Evolutionary conservation across 2,888 invertebrate genomes (phyloP).

Genomic region (Acronicta alni): DNA sequence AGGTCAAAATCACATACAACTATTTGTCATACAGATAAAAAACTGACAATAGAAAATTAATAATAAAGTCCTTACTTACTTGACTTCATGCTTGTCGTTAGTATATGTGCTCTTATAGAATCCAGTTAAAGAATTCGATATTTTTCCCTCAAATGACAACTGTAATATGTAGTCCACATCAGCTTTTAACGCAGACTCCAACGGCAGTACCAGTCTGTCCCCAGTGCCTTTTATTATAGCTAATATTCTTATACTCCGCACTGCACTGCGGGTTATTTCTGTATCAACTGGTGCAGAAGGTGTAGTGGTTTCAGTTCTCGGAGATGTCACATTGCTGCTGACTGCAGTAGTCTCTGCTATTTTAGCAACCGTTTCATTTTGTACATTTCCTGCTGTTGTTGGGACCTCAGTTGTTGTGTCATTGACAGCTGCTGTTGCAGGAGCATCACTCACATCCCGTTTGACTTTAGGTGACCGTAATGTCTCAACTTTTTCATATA

Average conservation of each 20-base stretch:
- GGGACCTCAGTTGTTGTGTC: conserved; percentile 25
- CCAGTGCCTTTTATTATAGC: conserved; percentile 73
- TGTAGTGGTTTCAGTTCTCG: conserved; percentile 31
- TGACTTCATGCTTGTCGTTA: conserved; percentile 78
- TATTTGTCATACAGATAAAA: neutral
- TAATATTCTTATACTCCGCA: conserved; percentile 74
- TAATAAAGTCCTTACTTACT: conserved; percentile 70
- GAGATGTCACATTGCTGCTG: conserved; percentile 32
- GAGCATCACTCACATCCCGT: conserved; percentile 58
- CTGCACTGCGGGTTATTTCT: conserved; percentile 79
- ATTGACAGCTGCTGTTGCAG: conserved; percentile 21
- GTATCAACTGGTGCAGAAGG: conserved; percentile 61
- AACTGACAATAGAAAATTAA: neutral
- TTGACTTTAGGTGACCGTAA: conserved; percentile 65
- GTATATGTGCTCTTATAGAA: conserved; percentile 92
- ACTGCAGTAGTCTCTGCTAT: conserved; percentile 40
- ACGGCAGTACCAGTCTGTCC: conserved; percentile 73
- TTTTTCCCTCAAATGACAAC: conserved; percentile 86
- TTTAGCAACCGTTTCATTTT: conserved; percentile 22
- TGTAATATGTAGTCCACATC: conserved; percentile 88
- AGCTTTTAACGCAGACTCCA: conserved; percentile 78
- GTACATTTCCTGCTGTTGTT: conserved; percentile 27
- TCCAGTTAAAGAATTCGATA: conserved; percentile 90
- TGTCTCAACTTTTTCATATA: conserved; percentile 78
- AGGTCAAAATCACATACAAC: neutral